Evolutionary conservation across 2,113 vertebrate species (phyloP).

Genomic region (Brevimyrus niger): DNA sequence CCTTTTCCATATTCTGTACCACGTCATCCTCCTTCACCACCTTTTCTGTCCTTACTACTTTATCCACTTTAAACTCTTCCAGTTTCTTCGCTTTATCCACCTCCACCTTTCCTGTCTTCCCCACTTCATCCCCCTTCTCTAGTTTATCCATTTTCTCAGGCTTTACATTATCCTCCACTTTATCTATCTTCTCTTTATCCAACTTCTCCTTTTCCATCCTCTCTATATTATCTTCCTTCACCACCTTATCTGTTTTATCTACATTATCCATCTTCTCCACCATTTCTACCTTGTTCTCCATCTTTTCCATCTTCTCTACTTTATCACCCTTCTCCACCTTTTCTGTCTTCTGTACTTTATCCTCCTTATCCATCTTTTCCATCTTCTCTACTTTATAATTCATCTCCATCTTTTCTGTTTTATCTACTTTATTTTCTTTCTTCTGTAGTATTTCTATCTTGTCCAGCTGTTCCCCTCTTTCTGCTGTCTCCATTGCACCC

Average conservation of each 20-base stretch:
- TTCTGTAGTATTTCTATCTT: not conserved
- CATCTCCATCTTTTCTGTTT: slow-evolving; percentile 42
- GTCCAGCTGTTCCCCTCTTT: not conserved
- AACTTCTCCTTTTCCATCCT: slow-evolving; percentile 24
- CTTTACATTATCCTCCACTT: not conserved
- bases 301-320: not conserved
- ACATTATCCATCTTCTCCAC: slow-evolving; percentile 6
- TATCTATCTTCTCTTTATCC: slow-evolving; percentile 29
- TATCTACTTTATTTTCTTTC: slow-evolving; percentile 28
- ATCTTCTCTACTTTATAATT: slow-evolving; percentile 31
- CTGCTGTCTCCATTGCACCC: not conserved
- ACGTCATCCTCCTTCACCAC: no score
- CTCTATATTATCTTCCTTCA: slow-evolving; percentile 23
- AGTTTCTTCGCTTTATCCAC: no score
- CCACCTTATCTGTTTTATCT: no score
- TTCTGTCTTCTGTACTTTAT: slow-evolving; percentile 7
- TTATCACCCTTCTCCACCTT: slow-evolving; percentile 25
- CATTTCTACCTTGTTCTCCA: slow-evolving; percentile 25
- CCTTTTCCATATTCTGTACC: no score
- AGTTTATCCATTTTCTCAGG: slow-evolving; percentile 17
- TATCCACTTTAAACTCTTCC: no score
- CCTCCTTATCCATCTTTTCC: slow-evolving; percentile 5
- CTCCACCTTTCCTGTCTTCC: slow-evolving; percentile 10
- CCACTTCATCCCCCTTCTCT: not conserved
- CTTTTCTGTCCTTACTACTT: slow-evolving; percentile 10